Evolutionary conservation across 2,888 invertebrate genomes (phyloP), one percentile per base, ranked within the genome.

Genomic region (Ornithoptera priamus): DNA sequence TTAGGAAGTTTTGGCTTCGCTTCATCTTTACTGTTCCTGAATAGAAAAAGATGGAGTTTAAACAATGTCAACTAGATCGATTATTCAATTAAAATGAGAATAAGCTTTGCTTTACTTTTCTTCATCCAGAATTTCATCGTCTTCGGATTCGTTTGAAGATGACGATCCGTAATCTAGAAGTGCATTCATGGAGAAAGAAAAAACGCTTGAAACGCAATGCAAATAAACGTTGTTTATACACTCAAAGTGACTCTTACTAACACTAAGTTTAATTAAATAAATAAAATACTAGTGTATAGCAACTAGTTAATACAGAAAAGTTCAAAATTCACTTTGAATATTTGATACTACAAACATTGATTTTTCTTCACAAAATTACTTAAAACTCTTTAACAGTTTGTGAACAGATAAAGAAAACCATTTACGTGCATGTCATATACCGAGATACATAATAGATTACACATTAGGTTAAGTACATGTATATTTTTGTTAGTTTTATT

Each of bases 131-230:
- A 93, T 93, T 74, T 70, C 69, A 66, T 91, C 88, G 62, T 91
- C 93, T 58, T 94, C 94, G 6, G 93, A 92, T 71, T 88, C 89
- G 77, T 92, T 93, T 56, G 91, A 87, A 58, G 82, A 81, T 59
- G 87, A 88, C 63, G 91, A 84, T 65, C 94, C 95, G 80, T 96
- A 96, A 89, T 95, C 95, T 73, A 96, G 93, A 75, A 96, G 88
- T 80, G 95, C 95, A 86, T 94, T 94, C 94, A 95, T 94, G 66
- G 39, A 74, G 20, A 15, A 63, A 64, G 8, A 24, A 39, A 39
- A 7, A 50, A 50, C 50, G 15, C 17, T 50, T 50, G 18, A 50
- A 50, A 18, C 15, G 5, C 18, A 46, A 46, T 4, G 17, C 17
- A 50, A 50, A 20, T 15, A 62, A 61, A 60, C 18, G 20, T 50